Percentiles rank a stretch among this genome's conserved stretches.
phyloP scores from a whole-genome alignment of 2,797 vertebrate genomes.

The Halcyon chelicuti region DNA sequence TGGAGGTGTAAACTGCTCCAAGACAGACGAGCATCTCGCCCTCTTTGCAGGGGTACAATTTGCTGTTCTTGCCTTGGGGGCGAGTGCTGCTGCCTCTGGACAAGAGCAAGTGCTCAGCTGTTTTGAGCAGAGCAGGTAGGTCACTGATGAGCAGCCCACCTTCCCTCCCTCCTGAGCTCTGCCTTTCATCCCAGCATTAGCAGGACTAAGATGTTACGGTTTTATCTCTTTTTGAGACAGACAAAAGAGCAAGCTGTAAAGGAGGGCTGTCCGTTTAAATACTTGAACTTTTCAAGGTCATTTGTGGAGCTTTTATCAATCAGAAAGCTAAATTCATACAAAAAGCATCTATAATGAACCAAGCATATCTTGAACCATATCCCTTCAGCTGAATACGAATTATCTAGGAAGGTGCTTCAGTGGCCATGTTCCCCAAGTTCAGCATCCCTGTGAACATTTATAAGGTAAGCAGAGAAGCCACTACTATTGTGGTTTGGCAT shows the following conservation, averaged over 20 bases:
- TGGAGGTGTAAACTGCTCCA: not conserved
- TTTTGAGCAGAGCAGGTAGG: not conserved
- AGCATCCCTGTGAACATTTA: slow-evolving; percentile 22
- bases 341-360: slow-evolving; percentile 61
- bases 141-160: not conserved
- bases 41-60: not conserved
- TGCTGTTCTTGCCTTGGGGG: fast-evolving
- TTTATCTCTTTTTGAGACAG: not conserved
- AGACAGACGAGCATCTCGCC: fast-evolving
- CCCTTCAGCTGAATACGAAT: slow-evolving; percentile 68
- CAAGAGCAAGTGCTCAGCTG: fast-evolving
- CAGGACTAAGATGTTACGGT: not conserved
- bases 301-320: slow-evolving; percentile 49
- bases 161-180: not conserved
- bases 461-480: slow-evolving; percentile 55
- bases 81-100: not conserved
- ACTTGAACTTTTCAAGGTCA: slow-evolving; percentile 56
- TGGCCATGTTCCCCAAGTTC: slow-evolving; percentile 33
- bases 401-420: slow-evolving; percentile 66
- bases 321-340: slow-evolving; percentile 40
- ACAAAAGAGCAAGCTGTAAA: slow-evolving; percentile 23
- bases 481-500: slow-evolving; percentile 56
- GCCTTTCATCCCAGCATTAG: not conserved
- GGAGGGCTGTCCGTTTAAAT: slow-evolving; percentile 6
- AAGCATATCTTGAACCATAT: not conserved